phyloP scores from a whole-genome alignment of 2,113 vertebrate species.

The Dipodomys stephensi region DNA sequence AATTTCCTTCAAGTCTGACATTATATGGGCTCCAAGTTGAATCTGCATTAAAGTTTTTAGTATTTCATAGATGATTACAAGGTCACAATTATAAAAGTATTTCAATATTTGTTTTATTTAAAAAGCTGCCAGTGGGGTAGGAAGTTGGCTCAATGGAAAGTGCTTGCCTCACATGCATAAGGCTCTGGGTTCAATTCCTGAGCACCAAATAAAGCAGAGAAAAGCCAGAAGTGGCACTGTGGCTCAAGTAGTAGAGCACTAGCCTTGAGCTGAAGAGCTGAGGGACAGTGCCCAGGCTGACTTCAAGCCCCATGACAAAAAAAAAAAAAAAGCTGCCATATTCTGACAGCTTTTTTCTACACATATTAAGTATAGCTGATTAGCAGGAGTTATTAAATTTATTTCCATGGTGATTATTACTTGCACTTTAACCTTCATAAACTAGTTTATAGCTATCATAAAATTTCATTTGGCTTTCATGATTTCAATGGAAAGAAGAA shows the following conservation, averaged over 20 bases:
- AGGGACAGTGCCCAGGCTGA: no score
- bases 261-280: no score
- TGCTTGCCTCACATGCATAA: no score
- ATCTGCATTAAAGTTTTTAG: background rate
- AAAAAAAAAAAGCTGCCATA: background rate
- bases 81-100: background rate
- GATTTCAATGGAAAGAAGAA: constrained; percentile 12
- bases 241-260: no score
- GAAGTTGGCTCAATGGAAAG: no score
- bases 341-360: background rate
- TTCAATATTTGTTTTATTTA: constrained; percentile 1
- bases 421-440: background rate
- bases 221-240: no score
- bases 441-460: background rate
- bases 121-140: no score
- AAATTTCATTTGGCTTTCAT: constrained; percentile 9
- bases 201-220: no score
- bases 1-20: background rate
- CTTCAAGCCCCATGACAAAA: no score
- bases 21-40: constrained; percentile 2
- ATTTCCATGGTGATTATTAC: background rate
- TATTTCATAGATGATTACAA: constrained; percentile 30
- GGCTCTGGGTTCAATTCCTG: no score
- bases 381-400: background rate
- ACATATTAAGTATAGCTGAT: background rate